Percentiles rank a stretch among this genome's conserved stretches.
phyloP scores from a whole-genome alignment of 2,888 invertebrate genomes.

The Holacanthella duospinosa region DNA sequence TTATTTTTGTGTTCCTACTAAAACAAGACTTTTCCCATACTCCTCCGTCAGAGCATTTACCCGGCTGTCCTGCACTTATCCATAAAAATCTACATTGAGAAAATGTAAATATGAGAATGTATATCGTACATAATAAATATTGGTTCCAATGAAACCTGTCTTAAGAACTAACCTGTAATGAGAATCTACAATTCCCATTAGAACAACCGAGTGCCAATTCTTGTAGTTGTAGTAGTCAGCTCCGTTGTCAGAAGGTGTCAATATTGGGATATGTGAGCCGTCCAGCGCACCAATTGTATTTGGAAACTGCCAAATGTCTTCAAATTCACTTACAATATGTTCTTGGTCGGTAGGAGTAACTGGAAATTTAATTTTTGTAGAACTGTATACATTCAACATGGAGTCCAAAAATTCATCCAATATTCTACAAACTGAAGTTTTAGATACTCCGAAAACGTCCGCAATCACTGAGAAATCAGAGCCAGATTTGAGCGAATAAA shows the following conservation, averaged over 20 bases:
- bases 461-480: not conserved
- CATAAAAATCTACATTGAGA: not conserved
- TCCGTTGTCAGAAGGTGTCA: slow-evolving; percentile 5
- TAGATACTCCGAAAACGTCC: not conserved
- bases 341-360: not conserved
- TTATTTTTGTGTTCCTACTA: not conserved
- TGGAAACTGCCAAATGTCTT: slow-evolving; percentile 11
- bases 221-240: slow-evolving; percentile 17
- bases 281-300: slow-evolving; percentile 14
- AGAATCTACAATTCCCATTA: slow-evolving; percentile 10
- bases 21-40: not conserved
- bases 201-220: slow-evolving; percentile 11
- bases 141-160: not conserved
- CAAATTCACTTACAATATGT: slow-evolving; percentile 1
- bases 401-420: not conserved
- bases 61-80: slow-evolving; percentile 5
- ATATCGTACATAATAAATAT: not conserved
- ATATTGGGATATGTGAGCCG: slow-evolving; percentile 13
- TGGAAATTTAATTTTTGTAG: not conserved
- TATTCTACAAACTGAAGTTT: not conserved
- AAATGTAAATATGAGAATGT: not conserved
- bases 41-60: not conserved
- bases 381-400: not conserved
- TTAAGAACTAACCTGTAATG: not conserved
- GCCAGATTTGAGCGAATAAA: not conserved